Evolutionary conservation across 1,140 invertebrate species (phyloP), one percentile per base, ranked within the genome.

Genomic region (Macrobrachium nipponense): DNA sequence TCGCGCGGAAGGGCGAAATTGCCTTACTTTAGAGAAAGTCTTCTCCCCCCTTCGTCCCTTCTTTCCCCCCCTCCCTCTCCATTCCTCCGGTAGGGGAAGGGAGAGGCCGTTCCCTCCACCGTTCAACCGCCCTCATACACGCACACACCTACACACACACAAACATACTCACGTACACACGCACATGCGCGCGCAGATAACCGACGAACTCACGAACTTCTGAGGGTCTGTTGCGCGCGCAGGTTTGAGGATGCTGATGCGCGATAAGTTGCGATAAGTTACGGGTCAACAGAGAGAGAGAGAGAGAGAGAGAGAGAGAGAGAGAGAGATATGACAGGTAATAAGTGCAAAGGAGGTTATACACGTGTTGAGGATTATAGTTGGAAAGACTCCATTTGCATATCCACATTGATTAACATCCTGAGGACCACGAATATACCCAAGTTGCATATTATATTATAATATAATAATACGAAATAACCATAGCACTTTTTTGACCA

Each of bases 71-170:
- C 51, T 44, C 18, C 10, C 73, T 58, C 73, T 76, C 73, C n/a
- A 58, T 51, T 51, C 51, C 51, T 51, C 51, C 51, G 51, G 51
- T 44, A 20, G 15, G 73, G 36, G 36, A 51, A 44, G 70, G 36
- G 70, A 51, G 70, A 73, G 70, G 70, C 70, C 36, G 14, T 76
- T 76, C 73, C 73, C 73, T 76, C 73, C 73, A 76, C 73, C 17
- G 44, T 58, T 44, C 73, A 76, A 44, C 73, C 73, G 73, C 73
- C 73, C 73, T 76, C 44, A 76, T 15, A 58, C 43, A 76, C 73
- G 59, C 73, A 58, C 44, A 76, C 73, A 76, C 73, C n/a, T 58
- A 76, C 73, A 58, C 73, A 76, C 73, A 58, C 18, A 76, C 43
- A 76, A 5, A 76, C 73, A 58, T 20, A 73, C 70, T 18, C 70